These are phyloP conservation scores for Mallotus villosus DNA, from an alignment of 2,797 vertebrate genomes.

Conservation along the genomic window DNA sequence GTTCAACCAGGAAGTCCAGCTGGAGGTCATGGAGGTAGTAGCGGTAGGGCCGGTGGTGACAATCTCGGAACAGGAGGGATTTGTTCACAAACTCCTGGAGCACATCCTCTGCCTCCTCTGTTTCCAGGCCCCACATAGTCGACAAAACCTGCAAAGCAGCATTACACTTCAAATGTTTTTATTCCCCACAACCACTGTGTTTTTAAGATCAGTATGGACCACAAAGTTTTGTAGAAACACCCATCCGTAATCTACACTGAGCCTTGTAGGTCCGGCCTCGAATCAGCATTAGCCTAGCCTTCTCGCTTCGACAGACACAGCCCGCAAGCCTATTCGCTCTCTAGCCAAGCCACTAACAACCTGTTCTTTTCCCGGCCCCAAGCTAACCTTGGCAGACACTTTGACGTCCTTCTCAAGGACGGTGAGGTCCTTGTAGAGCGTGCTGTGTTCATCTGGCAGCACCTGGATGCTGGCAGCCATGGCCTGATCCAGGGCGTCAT, in stretches of 20 bases:
- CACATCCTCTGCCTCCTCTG: slow-evolving; percentile 94
- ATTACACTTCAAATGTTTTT: no score
- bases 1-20: slow-evolving; percentile 93
- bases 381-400: slow-evolving; percentile 89
- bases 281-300: background rate
- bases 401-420: slow-evolving; percentile 91
- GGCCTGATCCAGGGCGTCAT: slow-evolving; percentile 96
- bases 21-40: slow-evolving; percentile 98
- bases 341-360: background rate
- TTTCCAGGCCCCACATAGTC: slow-evolving; percentile 91
- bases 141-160: slow-evolving; percentile 82
- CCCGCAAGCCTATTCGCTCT: no score
- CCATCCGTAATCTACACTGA: background rate
- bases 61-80: slow-evolving; percentile 91
- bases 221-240: background rate
- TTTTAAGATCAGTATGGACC: background rate
- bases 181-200: background rate
- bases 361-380: background rate
- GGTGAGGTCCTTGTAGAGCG: slow-evolving; percentile 90
- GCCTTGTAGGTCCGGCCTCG: background rate
- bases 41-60: slow-evolving; percentile 82
- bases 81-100: slow-evolving; percentile 95
- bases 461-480: slow-evolving; percentile 97
- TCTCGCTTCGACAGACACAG: no score
- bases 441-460: slow-evolving; percentile 77